These are phyloP conservation scores for Nycticebus coucang DNA, from an alignment of 2,113 vertebrate genomes.

Conservation along the genomic window DNA sequence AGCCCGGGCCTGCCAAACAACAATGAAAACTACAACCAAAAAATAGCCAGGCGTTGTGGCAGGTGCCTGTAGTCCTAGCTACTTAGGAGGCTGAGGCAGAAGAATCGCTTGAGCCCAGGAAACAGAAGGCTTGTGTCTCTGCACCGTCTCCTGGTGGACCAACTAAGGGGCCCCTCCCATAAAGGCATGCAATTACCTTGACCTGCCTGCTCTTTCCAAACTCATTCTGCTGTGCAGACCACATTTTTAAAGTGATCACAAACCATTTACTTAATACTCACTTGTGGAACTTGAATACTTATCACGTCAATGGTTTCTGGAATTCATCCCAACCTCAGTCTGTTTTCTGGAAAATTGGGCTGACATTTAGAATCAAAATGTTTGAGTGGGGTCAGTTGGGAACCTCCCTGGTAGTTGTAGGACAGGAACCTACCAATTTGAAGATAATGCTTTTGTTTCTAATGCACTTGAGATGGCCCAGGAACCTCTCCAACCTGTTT, in stretches of 20 bases:
- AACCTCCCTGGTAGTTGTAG: neutral
- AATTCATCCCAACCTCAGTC: neutral
- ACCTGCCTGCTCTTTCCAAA: neutral
- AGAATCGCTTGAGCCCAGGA: too few relatives aligned
- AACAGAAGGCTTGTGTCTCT: neutral
- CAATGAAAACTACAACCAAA: too few relatives aligned
- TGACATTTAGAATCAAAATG: neutral
- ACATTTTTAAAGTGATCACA: neutral
- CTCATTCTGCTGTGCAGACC: neutral
- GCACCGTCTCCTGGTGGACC: neutral
- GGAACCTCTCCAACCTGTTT: neutral
- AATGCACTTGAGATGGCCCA: neutral
- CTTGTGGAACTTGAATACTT: neutral
- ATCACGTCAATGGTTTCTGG: neutral
- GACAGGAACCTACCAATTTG: neutral
- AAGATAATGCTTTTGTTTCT: neutral
- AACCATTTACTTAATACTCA: neutral
- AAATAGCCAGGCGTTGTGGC: too few relatives aligned
- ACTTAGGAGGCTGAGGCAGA: too few relatives aligned
- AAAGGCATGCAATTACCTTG: neutral
- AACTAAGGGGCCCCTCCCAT: neutral
- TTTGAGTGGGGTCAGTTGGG: neutral
- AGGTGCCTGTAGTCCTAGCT: too few relatives aligned
- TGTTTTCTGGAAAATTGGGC: neutral
- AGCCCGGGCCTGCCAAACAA: too few relatives aligned